phyloP scores from a whole-genome alignment of 2,113 vertebrate species.

The Microtus richardsoni region DNA sequence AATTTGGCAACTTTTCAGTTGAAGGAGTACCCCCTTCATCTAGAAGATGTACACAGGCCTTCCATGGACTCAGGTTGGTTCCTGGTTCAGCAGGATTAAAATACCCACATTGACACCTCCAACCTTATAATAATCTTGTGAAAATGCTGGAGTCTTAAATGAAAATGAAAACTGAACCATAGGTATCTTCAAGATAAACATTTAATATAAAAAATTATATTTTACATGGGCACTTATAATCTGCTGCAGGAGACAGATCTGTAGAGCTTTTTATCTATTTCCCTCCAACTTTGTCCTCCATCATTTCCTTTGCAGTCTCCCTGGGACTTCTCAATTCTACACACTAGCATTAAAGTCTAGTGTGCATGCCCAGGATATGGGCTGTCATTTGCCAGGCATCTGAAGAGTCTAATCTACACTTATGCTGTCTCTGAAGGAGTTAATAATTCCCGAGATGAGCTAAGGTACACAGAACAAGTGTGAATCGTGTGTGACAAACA shows the following conservation, averaged over 20 bases:
- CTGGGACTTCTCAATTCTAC: background rate
- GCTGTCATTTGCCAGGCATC: background rate
- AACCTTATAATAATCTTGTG: background rate
- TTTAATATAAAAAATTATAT: background rate
- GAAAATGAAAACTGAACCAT: background rate
- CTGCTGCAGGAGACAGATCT: background rate
- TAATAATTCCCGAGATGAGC: background rate
- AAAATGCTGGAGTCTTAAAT: background rate
- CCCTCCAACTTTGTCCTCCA: background rate
- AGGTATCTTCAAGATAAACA: background rate
- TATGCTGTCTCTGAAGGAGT: background rate
- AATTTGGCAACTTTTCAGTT: background rate
- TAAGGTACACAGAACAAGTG: background rate
- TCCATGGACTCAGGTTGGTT: background rate
- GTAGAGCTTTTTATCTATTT: background rate
- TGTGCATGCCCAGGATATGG: background rate
- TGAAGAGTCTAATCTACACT: background rate
- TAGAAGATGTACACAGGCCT: background rate
- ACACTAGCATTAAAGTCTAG: background rate
- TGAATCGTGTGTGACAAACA: background rate
- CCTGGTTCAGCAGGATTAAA: background rate
- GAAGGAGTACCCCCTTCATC: background rate
- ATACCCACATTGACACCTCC: background rate
- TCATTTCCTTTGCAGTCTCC: background rate
- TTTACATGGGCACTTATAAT: background rate